These are phyloP conservation scores for Drosophila hydei DNA, from an alignment of 1,140 invertebrate species.

Conservation along the genomic window DNA sequence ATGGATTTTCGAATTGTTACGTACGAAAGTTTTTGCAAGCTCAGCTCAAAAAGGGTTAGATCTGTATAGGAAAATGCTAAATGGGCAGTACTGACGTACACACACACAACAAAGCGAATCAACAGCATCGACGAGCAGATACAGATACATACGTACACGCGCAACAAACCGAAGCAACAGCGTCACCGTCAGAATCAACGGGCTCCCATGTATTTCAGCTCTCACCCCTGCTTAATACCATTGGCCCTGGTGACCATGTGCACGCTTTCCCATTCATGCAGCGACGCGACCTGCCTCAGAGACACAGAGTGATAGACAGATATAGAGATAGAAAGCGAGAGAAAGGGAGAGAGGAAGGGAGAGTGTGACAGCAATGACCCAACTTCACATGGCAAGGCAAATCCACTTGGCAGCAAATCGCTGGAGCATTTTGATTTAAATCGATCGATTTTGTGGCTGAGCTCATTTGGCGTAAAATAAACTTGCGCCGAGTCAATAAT, in stretches of 20 bases:
- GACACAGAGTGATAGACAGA: not conserved
- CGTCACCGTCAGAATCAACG: slow-evolving; percentile 36
- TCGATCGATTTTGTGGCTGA: slow-evolving; percentile 78
- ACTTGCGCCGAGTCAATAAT: slow-evolving; percentile 78
- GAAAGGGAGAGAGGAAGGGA: not conserved
- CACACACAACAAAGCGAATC: not conserved
- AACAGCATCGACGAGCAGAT: not conserved
- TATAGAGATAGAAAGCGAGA: not conserved
- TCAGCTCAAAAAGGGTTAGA: no score
- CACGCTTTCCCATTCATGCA: slow-evolving; percentile 72
- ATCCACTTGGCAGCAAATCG: slow-evolving; percentile 43
- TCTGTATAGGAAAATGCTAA: no score
- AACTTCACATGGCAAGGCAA: slow-evolving; percentile 15
- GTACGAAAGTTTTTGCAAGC: no score
- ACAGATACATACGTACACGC: slow-evolving; percentile 15
- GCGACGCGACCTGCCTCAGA: slow-evolving; percentile 63
- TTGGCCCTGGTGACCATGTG: slow-evolving; percentile 57
- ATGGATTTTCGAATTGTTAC: no score
- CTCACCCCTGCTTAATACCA: slow-evolving; percentile 4
- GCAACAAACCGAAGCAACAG: slow-evolving; percentile 39
- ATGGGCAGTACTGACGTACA: not conserved
- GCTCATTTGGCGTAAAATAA: slow-evolving; percentile 81
- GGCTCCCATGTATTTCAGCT: slow-evolving; percentile 27
- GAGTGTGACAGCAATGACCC: slow-evolving; percentile 33
- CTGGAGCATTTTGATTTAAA: slow-evolving; percentile 70